Conservation (phyloP, 2,888 invertebrate genomes). For the Agonopterix arenella region DNA sequence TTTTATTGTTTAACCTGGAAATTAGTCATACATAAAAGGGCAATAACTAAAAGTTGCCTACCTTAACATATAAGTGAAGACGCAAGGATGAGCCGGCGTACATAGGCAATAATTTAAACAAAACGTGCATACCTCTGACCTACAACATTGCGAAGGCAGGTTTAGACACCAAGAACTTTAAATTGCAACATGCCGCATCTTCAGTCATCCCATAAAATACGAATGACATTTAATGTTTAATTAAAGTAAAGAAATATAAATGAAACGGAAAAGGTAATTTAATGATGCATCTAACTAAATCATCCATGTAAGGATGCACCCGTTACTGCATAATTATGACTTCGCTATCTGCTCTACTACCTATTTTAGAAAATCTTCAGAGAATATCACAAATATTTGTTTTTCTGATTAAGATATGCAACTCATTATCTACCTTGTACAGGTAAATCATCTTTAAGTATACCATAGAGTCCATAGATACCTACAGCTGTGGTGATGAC, state of each 20-base stretch:
- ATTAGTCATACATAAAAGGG: neutral
- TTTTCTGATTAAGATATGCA: too few relatives aligned
- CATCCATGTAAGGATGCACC: constrained; percentile 3
- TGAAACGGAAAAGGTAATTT: constrained; percentile 1
- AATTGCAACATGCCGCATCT: constrained; percentile 20
- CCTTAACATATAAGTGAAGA: constrained; percentile 46
- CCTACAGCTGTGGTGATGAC: too few relatives aligned
- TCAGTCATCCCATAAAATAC: constrained; percentile 11
- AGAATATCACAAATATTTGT: neutral
- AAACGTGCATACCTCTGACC: constrained; percentile 61
- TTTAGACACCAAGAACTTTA: constrained; percentile 18
- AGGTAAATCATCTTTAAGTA: too few relatives aligned
- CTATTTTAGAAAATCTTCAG: neutral
- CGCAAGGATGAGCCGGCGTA: constrained; percentile 32
- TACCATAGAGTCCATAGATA: too few relatives aligned
- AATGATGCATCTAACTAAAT: constrained; percentile 7
- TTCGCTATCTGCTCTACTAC: too few relatives aligned
- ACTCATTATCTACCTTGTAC: too few relatives aligned
- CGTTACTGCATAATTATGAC: neutral
- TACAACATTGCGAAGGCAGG: constrained; percentile 24
- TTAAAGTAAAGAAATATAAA: constrained; percentile 4
- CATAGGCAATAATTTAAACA: constrained; percentile 47
- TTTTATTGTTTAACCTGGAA: neutral
- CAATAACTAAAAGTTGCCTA: constrained; percentile 46
- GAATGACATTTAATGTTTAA: constrained; percentile 17